Evolutionary conservation across 1,140 invertebrate genomes (phyloP).

Genomic region (Heliconius hermathena): DNA sequence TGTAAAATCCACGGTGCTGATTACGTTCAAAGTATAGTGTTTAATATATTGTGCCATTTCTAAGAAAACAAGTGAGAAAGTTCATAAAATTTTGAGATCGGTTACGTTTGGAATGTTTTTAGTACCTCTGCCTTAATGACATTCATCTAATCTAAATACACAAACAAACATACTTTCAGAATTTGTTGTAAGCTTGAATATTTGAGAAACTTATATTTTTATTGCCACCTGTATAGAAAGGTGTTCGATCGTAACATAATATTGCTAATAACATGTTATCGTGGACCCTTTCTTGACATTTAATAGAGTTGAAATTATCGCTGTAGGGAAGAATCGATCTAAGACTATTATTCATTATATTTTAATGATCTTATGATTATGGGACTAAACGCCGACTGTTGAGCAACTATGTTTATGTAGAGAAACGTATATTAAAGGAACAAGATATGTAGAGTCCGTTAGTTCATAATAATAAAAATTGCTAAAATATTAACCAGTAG

Average conservation of each 20-base stretch:
- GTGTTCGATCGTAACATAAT: slow-evolving; percentile 23
- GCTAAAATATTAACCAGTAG: neutral
- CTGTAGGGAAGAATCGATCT: slow-evolving; percentile 12
- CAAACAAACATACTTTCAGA: neutral
- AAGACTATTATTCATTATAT: slow-evolving; percentile 5
- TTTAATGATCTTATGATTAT: slow-evolving; percentile 16
- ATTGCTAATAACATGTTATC: slow-evolving; percentile 30
- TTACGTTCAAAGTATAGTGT: neutral
- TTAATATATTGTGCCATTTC: slow-evolving; percentile 6
- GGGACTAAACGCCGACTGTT: slow-evolving; percentile 7
- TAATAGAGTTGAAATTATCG: slow-evolving; percentile 24
- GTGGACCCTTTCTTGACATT: slow-evolving; percentile 27
- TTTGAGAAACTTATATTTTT: slow-evolving; percentile 8
- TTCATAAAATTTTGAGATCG: slow-evolving; percentile 18
- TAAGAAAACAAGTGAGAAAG: slow-evolving; percentile 10
- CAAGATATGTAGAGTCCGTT: neutral
- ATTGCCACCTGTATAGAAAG: slow-evolving; percentile 26
- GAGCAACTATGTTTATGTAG: slow-evolving; percentile 1
- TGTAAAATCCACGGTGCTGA: slow-evolving; percentile 33
- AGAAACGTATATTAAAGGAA: neutral
- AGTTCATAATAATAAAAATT: neutral
- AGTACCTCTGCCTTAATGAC: neutral
- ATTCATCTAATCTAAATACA: neutral
- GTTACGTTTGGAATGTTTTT: slow-evolving; percentile 31
- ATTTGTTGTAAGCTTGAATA: neutral